phyloP scores from a whole-genome alignment of 2,113 vertebrate species.

The Dicrurus megarhynchus region DNA sequence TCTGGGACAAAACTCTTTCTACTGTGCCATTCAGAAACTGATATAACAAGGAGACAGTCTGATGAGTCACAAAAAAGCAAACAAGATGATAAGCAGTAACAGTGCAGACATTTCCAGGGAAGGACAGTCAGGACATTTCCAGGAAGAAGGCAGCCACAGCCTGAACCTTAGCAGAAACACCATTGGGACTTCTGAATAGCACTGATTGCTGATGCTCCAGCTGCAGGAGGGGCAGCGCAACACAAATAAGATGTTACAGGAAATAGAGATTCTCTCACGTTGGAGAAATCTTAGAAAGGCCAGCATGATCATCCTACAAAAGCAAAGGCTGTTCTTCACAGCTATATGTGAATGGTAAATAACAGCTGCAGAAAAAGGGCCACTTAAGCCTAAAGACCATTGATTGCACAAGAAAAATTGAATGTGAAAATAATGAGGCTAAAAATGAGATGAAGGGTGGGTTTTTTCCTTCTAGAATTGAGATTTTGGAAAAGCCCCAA shows the following conservation, averaged over 20 bases:
- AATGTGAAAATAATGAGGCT: not conserved
- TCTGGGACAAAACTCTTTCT: not conserved
- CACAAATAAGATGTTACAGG: not conserved
- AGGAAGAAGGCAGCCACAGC: not conserved
- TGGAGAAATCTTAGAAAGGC: not conserved
- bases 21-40: not conserved
- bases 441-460: not conserved
- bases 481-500: not conserved
- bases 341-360: not conserved
- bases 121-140: not conserved
- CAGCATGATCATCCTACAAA: not conserved
- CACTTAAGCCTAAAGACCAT: not conserved
- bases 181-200: not conserved
- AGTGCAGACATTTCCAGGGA: not conserved
- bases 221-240: not conserved
- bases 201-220: not conserved
- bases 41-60: not conserved
- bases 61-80: not conserved
- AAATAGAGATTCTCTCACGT: not conserved
- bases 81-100: not conserved
- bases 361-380: slow-evolving; percentile 13
- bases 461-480: not conserved
- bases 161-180: not conserved
- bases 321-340: not conserved
- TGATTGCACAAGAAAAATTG: not conserved